Evolutionary conservation across 2,797 vertebrate species (phyloP).

Genomic region (Galago senegalensis): DNA sequence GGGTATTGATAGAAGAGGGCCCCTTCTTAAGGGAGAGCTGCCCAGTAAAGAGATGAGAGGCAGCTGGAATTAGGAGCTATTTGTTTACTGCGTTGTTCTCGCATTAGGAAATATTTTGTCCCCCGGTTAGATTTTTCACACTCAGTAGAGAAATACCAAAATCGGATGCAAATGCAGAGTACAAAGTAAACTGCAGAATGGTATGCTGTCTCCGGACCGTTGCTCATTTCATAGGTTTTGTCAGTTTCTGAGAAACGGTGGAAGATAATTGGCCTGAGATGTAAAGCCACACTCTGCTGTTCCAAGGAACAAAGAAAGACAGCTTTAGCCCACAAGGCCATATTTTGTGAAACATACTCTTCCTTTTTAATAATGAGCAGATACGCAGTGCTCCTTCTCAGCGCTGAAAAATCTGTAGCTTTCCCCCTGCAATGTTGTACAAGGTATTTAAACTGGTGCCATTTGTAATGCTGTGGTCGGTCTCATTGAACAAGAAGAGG

Average conservation of each 20-base stretch:
- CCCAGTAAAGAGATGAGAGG: slow-evolving; percentile 27
- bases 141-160: slow-evolving; percentile 23
- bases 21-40: not conserved
- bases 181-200: slow-evolving; percentile 75
- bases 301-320: slow-evolving; percentile 83
- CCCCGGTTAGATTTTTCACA: slow-evolving; percentile 8
- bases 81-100: slow-evolving; percentile 59
- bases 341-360: slow-evolving; percentile 81
- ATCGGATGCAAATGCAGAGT: slow-evolving; percentile 80
- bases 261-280: slow-evolving; percentile 84
- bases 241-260: slow-evolving; percentile 79
- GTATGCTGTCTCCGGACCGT: slow-evolving; percentile 59
- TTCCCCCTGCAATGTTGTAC: slow-evolving; percentile 49
- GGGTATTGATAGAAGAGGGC: not conserved
- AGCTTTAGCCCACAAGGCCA: slow-evolving; percentile 79
- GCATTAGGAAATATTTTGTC: slow-evolving; percentile 59
- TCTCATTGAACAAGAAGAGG: slow-evolving; percentile 35
- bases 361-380: slow-evolving; percentile 82
- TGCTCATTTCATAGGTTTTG: slow-evolving; percentile 73
- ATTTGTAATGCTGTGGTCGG: slow-evolving; percentile 63
- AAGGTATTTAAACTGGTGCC: slow-evolving; percentile 75
- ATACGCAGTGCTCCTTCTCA: slow-evolving; percentile 22
- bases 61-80: slow-evolving; percentile 43
- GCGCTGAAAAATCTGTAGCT: slow-evolving; percentile 39
- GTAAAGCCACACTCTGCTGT: slow-evolving; percentile 81